phyloP scores from a whole-genome alignment of 1,140 invertebrate genomes.

The Melanaphis sacchari region DNA sequence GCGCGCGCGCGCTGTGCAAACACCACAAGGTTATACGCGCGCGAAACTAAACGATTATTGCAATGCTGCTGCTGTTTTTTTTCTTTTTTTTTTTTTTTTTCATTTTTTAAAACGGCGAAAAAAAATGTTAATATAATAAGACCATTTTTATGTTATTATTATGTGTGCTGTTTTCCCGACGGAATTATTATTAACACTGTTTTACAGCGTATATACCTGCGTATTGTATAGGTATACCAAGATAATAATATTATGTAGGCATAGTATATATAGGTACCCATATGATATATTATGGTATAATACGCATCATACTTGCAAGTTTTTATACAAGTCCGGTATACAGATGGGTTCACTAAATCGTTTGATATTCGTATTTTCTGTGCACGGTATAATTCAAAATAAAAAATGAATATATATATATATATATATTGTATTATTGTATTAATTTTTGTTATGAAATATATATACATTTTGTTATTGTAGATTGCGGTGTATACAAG shows the following conservation, averaged over 20 bases:
- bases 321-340: background rate
- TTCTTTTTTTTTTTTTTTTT: background rate
- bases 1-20: background rate
- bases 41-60: conserved; percentile 27
- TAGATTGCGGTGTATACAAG: too few relatives aligned
- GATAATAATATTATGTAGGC: too few relatives aligned
- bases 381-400: too few relatives aligned
- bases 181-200: background rate
- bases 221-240: too few relatives aligned
- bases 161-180: background rate
- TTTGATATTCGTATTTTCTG: too few relatives aligned
- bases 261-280: background rate
- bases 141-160: background rate
- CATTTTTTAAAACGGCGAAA: background rate
- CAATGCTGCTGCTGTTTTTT: background rate
- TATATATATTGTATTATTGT: too few relatives aligned
- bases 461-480: too few relatives aligned
- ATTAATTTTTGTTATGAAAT: too few relatives aligned
- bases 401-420: too few relatives aligned
- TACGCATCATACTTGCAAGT: background rate
- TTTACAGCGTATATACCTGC: background rate
- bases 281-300: background rate
- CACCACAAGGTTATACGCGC: background rate
- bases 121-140: background rate
- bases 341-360: too few relatives aligned